A percentile compares a stretch with the other conserved stretches of the same genome.
Evolutionary conservation across 2,888 invertebrate species (phyloP).

Genomic region (Lomographa bimaculata): DNA sequence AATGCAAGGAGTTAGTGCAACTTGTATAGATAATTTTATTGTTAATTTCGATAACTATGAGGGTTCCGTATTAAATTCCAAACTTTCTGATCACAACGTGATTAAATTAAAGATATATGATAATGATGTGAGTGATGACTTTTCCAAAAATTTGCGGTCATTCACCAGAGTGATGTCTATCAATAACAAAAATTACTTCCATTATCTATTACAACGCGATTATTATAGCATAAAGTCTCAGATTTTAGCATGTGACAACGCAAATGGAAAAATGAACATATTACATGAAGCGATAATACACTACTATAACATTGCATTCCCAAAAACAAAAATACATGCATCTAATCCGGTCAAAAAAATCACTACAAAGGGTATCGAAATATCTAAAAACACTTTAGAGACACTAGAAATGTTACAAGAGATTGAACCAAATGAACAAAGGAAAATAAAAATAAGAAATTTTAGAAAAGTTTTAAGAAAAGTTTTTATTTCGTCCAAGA

Average conservation of each 20-base stretch:
- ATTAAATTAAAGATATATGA: background rate
- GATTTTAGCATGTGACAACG: no score
- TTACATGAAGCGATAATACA: background rate
- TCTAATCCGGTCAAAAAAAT: background rate
- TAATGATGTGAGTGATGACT: background rate
- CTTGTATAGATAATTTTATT: slow-evolving; percentile 3
- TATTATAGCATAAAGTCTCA: background rate
- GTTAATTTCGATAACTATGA: background rate
- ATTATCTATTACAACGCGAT: background rate
- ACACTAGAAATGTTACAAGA: slow-evolving; percentile 1
- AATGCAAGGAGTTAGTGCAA: background rate
- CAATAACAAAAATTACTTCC: background rate
- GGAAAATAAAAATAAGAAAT: no score
- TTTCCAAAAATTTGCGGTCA: background rate
- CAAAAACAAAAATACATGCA: background rate
- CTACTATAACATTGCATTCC: slow-evolving; percentile 1
- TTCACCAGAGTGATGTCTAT: background rate
- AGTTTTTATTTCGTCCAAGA: no score
- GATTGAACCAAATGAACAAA: no score
- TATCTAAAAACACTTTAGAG: background rate
- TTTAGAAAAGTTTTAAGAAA: no score
- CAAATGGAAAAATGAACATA: background rate
- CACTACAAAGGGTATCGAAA: background rate
- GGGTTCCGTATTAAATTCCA: background rate
- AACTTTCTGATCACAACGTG: slow-evolving; percentile 1